Base-by-base conservation (phyloP, 2,888 invertebrate species). In the Tetropium fuscum region DNA sequence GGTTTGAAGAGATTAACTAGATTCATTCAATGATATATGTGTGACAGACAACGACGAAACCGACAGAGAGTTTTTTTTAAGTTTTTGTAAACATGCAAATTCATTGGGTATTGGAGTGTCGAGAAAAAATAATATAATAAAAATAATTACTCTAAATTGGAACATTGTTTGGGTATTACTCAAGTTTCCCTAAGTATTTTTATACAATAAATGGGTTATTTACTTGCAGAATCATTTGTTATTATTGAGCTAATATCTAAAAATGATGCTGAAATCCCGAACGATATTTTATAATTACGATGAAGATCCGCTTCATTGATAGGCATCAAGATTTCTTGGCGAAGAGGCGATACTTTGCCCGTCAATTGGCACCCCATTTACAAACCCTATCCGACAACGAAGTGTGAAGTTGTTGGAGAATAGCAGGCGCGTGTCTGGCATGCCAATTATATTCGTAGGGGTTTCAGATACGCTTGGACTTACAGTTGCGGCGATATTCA, bases 371-470 rank as follows among this genome's bases (percentile, higher is more conserved):
- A 53, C 64, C 66, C 59, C 63, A 57, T 56, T 60, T 48, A 58
- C 53, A 53, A 60, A 56, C 56, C 53, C 57, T 32, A 47, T 22
- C 57, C 40, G 53, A 56, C 58, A 56, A 20, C 59, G 59, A 43
- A 56, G 60, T 59, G 62, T 55, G 62, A 60, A 63, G 65, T 65
- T 60, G 77, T 76, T 75, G 74, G 77, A 75, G 76, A 80, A 80
- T 78, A 74, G 80, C 74, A 67, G 64, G 68, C 63, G 73, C 80
- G 79, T 80, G 80, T 68, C 70, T 66, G 55, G 78, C 73, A 74
- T 78, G 65, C 63, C 68, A 71, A 74, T 64, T 61, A 47, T 32
- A 30, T 54, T 38, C 45, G 45, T 15, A 48, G 25, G 41, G 63
- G 53, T 53, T 58, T 58, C 51, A 47, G 36, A 34, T 48, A 48